phyloP scores from a whole-genome alignment of 1,140 invertebrate species.

The Bombus picipes region DNA sequence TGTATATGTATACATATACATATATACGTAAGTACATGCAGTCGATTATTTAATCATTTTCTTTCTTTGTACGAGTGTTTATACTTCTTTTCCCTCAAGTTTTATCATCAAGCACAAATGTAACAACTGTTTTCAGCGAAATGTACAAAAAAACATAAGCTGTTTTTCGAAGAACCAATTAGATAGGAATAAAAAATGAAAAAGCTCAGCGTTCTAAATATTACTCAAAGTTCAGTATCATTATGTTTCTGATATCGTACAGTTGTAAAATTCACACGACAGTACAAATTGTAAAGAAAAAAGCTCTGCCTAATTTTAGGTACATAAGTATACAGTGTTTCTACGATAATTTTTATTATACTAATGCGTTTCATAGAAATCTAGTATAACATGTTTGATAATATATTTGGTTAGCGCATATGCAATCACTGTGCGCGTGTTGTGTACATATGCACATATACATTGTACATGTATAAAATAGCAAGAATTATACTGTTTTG shows the following conservation, averaged over 20 bases:
- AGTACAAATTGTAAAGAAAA: conserved; percentile 68
- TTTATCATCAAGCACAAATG: conserved; percentile 9
- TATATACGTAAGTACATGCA: no score
- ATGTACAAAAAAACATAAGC: not conserved
- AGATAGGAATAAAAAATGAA: not conserved
- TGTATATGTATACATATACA: no score
- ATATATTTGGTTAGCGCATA: conserved; percentile 29
- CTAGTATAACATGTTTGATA: conserved; percentile 9
- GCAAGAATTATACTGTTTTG: conserved; percentile 33
- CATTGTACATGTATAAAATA: conserved; percentile 40
- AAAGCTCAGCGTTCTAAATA: conserved; percentile 56
- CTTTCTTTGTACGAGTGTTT: not conserved
- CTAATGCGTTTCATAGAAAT: conserved; percentile 25
- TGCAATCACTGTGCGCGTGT: conserved; percentile 31
- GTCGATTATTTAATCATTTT: conserved; percentile 9
- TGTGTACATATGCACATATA: conserved; percentile 50
- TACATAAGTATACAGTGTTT: conserved; percentile 27
- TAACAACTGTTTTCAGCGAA: not conserved
- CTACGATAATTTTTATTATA: conserved; percentile 1
- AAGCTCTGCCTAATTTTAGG: conserved; percentile 45
- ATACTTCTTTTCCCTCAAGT: not conserved
- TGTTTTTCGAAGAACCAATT: not conserved
- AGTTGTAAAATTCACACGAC: conserved; percentile 51
- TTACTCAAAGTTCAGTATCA: conserved; percentile 60
- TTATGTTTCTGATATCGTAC: conserved; percentile 45